These are phyloP conservation scores for Eupithecia exiguata DNA, from an alignment of 2,888 invertebrate genomes.

Conservation along the genomic window DNA sequence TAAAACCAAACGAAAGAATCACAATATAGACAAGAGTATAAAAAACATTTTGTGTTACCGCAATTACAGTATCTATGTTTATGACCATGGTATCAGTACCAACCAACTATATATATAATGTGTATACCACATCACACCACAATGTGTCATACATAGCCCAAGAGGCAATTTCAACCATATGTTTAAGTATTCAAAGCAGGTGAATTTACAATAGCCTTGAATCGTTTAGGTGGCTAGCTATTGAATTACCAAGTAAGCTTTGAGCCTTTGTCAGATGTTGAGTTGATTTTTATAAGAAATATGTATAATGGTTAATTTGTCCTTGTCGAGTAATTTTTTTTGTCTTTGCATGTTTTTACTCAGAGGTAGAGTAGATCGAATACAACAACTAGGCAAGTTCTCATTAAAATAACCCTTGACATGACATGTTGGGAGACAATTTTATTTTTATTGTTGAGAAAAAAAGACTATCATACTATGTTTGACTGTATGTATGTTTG, in stretches of 20 bases:
- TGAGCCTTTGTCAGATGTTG: slow-evolving; percentile 17
- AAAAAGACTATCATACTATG: too few species aligned
- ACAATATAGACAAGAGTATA: too few species aligned
- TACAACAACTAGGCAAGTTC: too few species aligned
- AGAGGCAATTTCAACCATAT: slow-evolving; percentile 61
- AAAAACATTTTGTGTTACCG: too few species aligned
- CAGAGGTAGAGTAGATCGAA: background rate
- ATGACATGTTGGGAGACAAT: too few species aligned
- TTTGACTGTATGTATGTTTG: too few species aligned
- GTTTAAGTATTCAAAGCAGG: slow-evolving; percentile 65
- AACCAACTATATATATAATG: background rate
- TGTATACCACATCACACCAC: background rate
- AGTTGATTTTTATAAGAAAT: background rate
- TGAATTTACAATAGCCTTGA: slow-evolving; percentile 65
- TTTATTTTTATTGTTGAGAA: too few species aligned
- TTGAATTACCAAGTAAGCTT: slow-evolving; percentile 53
- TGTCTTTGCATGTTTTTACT: background rate
- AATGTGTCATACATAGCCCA: slow-evolving; percentile 59
- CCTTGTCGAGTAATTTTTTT: background rate
- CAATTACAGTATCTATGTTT: too few species aligned
- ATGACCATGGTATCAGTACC: too few species aligned
- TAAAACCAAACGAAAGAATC: too few species aligned
- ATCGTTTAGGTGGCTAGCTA: slow-evolving; percentile 58
- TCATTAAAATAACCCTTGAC: too few species aligned
- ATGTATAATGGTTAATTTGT: background rate